Base-by-base conservation (phyloP, 1,140 invertebrate genomes). In the Drosophila prosaltans region DNA sequence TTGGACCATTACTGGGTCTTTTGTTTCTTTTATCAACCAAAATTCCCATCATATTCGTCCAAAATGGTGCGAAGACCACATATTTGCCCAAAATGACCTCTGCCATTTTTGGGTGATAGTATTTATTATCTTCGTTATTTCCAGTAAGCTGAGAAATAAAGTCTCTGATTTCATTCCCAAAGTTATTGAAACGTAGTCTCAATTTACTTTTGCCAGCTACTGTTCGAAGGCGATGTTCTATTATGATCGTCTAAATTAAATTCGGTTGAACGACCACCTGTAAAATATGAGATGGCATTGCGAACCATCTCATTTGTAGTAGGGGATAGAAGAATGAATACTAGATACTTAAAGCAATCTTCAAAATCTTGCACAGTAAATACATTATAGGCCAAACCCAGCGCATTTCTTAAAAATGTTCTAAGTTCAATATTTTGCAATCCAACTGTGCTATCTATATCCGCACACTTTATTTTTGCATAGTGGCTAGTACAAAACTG, bases 261-360 rank as follows among this genome's bases (percentile, higher is more conserved):
- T 16, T 16, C 16, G 16, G 16, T 16, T 16, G 16, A 16, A 16
- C 16, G 16, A 16, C 16, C 16, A 16, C 16, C 16, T 16, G 16
- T 16, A 16, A 16, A 16, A 16, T 16, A 16, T 16, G 16, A 16
- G 16, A 16, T 16, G 16, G 16, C 16, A 16, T 16, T 16, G 16
- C 16, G 16, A 16, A 16, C 0, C 16, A 16, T 16, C 16, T 16
- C 16, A 16, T 16, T 16, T 16, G 16, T 16, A 16, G 16, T 16
- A 16, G 16, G 16, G 16, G 4, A 2, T 16, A 30, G 4, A 26
- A 57, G 28, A 30, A 57, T 57, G 1, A 4, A 30, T 30, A 32
- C n/a, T 11, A 57, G 24, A n/a, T 57, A n/a, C n/a, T 57, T 26
- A 26, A 57, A 57, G 11, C 54, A 57, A 11, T 57, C 54, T 57